These are phyloP conservation scores for Pseudomugil gertrudae DNA, from an alignment of 2,797 vertebrate species.

Conservation along the genomic window DNA sequence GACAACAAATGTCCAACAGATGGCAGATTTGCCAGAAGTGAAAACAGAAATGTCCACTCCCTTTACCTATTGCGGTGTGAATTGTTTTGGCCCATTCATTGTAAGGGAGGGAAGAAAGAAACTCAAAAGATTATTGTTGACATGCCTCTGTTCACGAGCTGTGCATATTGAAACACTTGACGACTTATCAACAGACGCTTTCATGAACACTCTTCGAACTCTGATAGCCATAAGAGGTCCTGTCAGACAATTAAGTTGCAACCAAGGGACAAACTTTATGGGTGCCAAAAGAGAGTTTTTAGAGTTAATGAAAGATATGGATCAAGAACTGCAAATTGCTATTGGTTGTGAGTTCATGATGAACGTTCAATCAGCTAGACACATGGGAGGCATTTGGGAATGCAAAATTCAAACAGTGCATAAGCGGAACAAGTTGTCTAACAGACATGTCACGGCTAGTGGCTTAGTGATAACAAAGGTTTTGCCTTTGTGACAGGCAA, in stretches of 20 bases:
- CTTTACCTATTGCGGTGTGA: not conserved
- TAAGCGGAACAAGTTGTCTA: slow-evolving; percentile 11
- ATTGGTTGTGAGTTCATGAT: slow-evolving; percentile 18
- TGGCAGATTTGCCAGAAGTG: slow-evolving; percentile 7
- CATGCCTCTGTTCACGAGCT: slow-evolving; percentile 4
- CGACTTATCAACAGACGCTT: slow-evolving; percentile 14
- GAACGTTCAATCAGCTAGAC: slow-evolving; percentile 6
- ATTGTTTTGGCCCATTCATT: not conserved
- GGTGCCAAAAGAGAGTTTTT: too few relatives aligned
- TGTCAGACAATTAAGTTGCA: too few relatives aligned
- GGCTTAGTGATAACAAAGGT: too few relatives aligned
- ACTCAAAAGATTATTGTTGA: slow-evolving; percentile 16
- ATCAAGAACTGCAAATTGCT: too few relatives aligned
- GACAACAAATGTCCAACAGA: not conserved
- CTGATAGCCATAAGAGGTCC: too few relatives aligned
- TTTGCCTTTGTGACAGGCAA: too few relatives aligned
- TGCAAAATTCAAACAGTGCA: not conserved
- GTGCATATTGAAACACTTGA: slow-evolving; percentile 7
- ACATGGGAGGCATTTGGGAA: slow-evolving; percentile 20
- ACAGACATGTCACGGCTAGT: not conserved
- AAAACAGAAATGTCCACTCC: slow-evolving; percentile 6
- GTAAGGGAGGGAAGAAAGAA: not conserved
- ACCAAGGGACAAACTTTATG: too few relatives aligned
- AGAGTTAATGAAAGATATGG: too few relatives aligned
- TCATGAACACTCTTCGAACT: slow-evolving; percentile 13